phyloP scores from a whole-genome alignment of 1,140 invertebrate species.

The Drosophila malerkotliana region DNA sequence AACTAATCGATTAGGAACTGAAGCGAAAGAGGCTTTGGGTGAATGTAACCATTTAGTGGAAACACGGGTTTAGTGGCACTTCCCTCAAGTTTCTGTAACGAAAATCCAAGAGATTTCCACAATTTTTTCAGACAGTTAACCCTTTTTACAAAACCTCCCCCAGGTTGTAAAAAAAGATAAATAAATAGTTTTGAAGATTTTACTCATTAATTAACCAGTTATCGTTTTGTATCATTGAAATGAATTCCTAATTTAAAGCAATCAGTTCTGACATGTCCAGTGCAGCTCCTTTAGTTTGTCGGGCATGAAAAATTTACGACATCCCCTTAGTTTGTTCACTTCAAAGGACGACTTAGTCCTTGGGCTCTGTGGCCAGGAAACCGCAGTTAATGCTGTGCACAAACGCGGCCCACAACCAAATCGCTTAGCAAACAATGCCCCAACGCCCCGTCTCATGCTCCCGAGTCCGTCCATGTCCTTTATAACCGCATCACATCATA shows the following conservation, averaged over 20 bases:
- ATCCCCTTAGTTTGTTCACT: constrained; percentile 55
- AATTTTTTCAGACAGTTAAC: background rate
- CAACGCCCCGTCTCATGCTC: background rate
- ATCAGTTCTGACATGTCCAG: background rate
- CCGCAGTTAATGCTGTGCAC: constrained; percentile 65
- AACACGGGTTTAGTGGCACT: background rate
- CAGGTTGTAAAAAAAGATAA: background rate
- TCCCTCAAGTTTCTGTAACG: background rate
- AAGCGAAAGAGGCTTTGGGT: background rate
- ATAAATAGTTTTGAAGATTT: background rate
- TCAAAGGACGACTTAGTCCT: constrained; percentile 47
- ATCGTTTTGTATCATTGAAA: background rate
- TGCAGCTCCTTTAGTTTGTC: background rate
- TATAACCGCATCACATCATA: constrained; percentile 52
- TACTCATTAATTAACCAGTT: background rate
- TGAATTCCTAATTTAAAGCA: background rate
- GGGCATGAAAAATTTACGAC: constrained; percentile 48
- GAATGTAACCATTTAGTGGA: constrained; percentile 11
- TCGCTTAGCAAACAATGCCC: constrained; percentile 79
- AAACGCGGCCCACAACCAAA: constrained; percentile 56
- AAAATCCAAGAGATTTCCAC: background rate
- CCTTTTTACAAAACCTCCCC: background rate
- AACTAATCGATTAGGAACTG: constrained; percentile 37
- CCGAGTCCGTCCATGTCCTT: background rate
- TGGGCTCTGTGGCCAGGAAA: constrained; percentile 4